Base-by-base conservation (phyloP, 2,888 invertebrate genomes). In the Andricus curvator region DNA sequence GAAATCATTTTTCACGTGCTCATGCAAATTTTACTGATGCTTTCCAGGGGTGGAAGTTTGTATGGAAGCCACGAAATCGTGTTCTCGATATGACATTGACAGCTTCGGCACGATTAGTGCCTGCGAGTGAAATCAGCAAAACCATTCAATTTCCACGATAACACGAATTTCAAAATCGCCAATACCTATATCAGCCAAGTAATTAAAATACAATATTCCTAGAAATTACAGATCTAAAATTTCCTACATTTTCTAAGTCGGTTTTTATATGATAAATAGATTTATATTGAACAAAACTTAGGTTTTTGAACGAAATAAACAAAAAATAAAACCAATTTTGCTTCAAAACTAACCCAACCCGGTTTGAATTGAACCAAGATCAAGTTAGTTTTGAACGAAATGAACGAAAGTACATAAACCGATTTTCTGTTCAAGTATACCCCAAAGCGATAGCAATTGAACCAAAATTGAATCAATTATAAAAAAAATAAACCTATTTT, bases 61-160 rank as follows among this genome's bases (percentile, higher is more conserved):
- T n/a, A 56, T 25, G 11, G 37, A 79, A 79, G 25, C 77, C 81
- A 66, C 82, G 65, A 68, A 85, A 80, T 84, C 68, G 56, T 80
- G 80, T 83, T 84, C 78, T 80, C 80, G 85, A 85, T 82, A 74
- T 84, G 85, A 81, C 80, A 77, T 66, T 86, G 88, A 87, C 86
- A 83, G 84, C 76, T 80, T 80, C 80, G 37, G 65, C 44, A 37
- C 41, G 60, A 77, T 77, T 64, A 44, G 4, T 33, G 37, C 33
- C 62, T 64, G 77, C 77, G 60, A 64, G 15, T 77, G 77, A 77
- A 77, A 62, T 64, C 60, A 77, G 62, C 25, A 68, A 68, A 68
- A 68, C 68, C 44, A 48, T 68, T 68, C 68, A 48, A 68, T 68
- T 68, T 68, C 68, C 13, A 22, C 13, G 41, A 68, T 41, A 68